These are phyloP conservation scores for Idaea biselata DNA, from an alignment of 2,888 invertebrate species.

Conservation along the genomic window DNA sequence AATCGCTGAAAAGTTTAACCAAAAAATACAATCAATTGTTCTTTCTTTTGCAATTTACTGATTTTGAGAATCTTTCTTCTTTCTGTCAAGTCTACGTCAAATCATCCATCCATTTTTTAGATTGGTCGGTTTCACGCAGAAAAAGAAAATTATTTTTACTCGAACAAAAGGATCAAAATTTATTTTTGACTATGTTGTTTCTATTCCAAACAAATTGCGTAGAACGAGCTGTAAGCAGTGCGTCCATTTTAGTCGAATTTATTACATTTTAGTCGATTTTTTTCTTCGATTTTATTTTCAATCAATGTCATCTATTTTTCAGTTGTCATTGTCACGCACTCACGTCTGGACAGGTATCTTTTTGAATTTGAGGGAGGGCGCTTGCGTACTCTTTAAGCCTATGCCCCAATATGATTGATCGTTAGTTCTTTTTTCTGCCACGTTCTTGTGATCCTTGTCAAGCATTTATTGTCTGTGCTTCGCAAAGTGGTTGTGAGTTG, in stretches of 20 bases:
- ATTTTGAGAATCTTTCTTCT: conserved; percentile 27
- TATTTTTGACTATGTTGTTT: too few species aligned
- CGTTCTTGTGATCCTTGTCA: background rate
- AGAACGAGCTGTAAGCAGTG: background rate
- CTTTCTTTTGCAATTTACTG: conserved; percentile 58
- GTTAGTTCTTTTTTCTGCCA: background rate
- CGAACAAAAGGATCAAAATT: too few species aligned
- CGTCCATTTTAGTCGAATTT: background rate
- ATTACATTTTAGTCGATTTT: background rate
- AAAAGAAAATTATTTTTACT: background rate
- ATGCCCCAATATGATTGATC: too few species aligned
- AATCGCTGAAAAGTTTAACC: conserved; percentile 47
- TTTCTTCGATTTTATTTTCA: background rate
- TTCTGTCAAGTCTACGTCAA: conserved; percentile 12
- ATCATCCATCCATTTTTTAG: conserved; percentile 16
- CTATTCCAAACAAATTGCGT: too few species aligned
- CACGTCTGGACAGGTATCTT: too few species aligned
- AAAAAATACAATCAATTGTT: conserved; percentile 59
- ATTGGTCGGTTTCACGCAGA: conserved; percentile 5
- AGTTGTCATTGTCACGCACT: background rate
- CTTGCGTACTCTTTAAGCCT: background rate
- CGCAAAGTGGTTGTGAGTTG: background rate
- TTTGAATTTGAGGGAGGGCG: background rate
- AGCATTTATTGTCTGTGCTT: background rate
- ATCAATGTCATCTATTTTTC: background rate